A percentile compares a stretch with the other conserved stretches of the same genome.
Evolutionary conservation across 1,140 invertebrate genomes (phyloP).

Genomic region (Meloidogyne exigua): DNA sequence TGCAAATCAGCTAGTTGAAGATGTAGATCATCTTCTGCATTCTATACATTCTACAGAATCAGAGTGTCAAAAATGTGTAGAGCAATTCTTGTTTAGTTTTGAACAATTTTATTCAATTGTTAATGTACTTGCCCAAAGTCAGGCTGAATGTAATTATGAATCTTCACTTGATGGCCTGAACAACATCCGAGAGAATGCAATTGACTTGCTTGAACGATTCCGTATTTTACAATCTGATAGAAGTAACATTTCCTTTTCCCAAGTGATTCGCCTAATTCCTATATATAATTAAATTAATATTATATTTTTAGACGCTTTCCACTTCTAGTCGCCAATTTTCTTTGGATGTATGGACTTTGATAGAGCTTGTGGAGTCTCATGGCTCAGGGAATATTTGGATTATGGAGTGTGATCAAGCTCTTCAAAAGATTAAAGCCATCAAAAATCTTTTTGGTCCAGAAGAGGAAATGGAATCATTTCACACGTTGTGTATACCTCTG

Average conservation of each 20-base stretch:
- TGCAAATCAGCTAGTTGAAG: conserved; percentile 68
- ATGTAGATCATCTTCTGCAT: not conserved
- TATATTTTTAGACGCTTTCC: conserved; percentile 4
- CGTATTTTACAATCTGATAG: conserved; percentile 79
- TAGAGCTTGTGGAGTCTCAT: conserved; percentile 57
- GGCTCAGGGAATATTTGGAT: conserved; percentile 74
- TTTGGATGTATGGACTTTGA: conserved; percentile 67
- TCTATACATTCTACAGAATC: not conserved
- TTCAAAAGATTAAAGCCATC: conserved; percentile 83
- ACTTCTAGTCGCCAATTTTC: conserved; percentile 72
- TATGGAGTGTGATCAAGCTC: conserved; percentile 92
- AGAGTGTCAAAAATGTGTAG: not conserved
- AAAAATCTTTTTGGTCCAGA: conserved; percentile 73
- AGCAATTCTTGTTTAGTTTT: not conserved
- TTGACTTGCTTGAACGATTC: conserved; percentile 79
- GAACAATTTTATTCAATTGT: conserved; percentile 12
- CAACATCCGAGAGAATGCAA: conserved; percentile 81
- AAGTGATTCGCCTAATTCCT: not conserved
- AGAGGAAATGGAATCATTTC: conserved; percentile 67
- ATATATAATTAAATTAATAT: not conserved
- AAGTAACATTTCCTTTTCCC: conserved; percentile 51
- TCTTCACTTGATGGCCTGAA: conserved; percentile 68
- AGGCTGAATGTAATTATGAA: conserved; percentile 16
- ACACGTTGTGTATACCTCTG: conserved; percentile 77
- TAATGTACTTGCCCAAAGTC: not conserved